Evolutionary conservation across 1,140 invertebrate species (phyloP).

Genomic region (Rhopalosiphum maidis): DNA sequence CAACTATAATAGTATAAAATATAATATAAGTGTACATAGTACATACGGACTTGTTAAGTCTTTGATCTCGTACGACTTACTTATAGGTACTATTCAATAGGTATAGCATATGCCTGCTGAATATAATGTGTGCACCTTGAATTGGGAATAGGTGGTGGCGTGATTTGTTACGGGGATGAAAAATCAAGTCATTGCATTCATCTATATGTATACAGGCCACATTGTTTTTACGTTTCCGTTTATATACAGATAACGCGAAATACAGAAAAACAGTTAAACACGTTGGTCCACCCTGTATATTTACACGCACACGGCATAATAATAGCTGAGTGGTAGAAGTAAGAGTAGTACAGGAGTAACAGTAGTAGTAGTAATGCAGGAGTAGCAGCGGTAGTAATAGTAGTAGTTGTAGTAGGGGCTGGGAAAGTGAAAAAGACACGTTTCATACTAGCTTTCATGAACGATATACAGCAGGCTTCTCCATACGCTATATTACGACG

Average conservation of each 20-base stretch:
- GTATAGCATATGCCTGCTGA: neutral
- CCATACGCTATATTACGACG: neutral
- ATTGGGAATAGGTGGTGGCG: neutral
- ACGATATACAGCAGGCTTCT: neutral
- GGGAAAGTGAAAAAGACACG: neutral
- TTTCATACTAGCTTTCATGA: constrained; percentile 4
- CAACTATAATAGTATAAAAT: too few species aligned
- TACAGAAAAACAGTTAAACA: neutral
- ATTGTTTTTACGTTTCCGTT: neutral
- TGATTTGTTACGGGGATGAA: neutral
- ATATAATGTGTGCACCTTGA: neutral
- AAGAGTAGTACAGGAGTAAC: neutral
- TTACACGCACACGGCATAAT: neutral
- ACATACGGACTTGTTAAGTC: neutral
- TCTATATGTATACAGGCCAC: neutral
- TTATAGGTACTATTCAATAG: neutral
- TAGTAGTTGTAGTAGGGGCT: neutral
- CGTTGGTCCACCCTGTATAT: neutral
- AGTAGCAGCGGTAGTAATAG: too few species aligned
- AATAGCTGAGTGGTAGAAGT: neutral
- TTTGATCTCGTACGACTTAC: neutral
- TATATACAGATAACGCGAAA: neutral
- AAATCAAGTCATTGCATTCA: neutral
- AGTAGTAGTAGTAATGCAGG: too few species aligned
- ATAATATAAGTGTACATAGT: neutral